phyloP scores from a whole-genome alignment of 2,797 vertebrate species.

The Fratercula arctica region DNA sequence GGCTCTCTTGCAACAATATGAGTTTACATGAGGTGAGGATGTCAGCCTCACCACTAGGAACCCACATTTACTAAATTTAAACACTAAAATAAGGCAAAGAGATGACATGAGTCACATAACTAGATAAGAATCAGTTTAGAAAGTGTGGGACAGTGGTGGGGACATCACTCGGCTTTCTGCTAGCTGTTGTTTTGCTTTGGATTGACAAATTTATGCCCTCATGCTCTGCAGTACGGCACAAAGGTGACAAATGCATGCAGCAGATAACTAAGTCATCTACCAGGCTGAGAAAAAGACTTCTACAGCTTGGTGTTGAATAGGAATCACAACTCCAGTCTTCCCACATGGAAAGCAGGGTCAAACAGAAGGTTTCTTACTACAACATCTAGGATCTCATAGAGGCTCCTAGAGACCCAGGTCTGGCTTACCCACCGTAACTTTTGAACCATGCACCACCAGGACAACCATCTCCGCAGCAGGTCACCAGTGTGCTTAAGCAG shows the following conservation, averaged over 20 bases:
- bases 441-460: neutral
- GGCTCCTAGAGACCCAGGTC: neutral
- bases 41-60: neutral
- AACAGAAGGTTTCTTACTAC: neutral
- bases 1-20: neutral
- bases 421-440: neutral
- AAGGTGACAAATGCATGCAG: neutral
- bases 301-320: neutral
- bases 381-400: neutral
- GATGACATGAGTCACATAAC: neutral
- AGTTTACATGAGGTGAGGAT: neutral
- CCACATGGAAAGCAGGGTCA: neutral
- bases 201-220: neutral
- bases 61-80: slow-evolving; percentile 14
- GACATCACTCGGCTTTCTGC: neutral
- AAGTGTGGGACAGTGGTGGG: neutral
- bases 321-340: neutral
- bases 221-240: neutral
- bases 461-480: neutral
- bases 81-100: slow-evolving; percentile 6
- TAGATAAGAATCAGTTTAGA: neutral
- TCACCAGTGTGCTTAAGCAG: neutral
- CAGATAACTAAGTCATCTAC: neutral
- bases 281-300: neutral
- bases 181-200: neutral